Evolutionary conservation across 2,888 invertebrate genomes (phyloP).

Genomic region (Melinaea menophilus): DNA sequence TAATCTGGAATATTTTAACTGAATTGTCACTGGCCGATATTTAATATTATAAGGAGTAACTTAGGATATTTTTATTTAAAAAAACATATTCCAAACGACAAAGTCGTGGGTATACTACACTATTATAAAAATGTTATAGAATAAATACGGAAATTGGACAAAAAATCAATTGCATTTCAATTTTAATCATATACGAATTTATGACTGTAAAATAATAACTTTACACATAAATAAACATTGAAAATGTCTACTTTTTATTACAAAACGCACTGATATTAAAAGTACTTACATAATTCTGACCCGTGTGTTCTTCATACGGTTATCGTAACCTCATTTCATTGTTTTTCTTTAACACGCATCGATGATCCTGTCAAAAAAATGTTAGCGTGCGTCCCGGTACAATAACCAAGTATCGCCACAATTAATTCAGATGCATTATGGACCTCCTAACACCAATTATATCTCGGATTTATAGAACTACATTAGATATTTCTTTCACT

Average conservation of each 20-base stretch:
- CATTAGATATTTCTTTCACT: not conserved
- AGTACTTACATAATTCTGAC: slow-evolving; percentile 15
- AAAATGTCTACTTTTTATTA: not conserved
- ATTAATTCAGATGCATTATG: slow-evolving; percentile 55
- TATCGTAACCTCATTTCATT: slow-evolving; percentile 53
- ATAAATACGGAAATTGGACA: no score
- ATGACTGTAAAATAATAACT: not conserved
- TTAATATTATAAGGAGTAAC: no score
- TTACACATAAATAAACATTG: not conserved
- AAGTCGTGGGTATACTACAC: no score
- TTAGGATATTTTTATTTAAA: no score
- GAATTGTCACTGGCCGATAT: no score
- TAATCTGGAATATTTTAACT: no score
- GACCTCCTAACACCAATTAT: slow-evolving; percentile 34
- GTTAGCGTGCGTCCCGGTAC: slow-evolving; percentile 56
- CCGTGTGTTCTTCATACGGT: slow-evolving; percentile 31
- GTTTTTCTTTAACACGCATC: slow-evolving; percentile 63
- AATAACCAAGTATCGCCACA: slow-evolving; percentile 33
- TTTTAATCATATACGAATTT: not conserved
- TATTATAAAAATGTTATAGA: no score
- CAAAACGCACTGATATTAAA: not conserved
- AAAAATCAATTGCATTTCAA: not conserved
- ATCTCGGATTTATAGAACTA: slow-evolving; percentile 4
- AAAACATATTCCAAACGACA: no score
- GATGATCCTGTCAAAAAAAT: slow-evolving; percentile 57